Evolutionary conservation across 2,888 invertebrate genomes (phyloP).

Genomic region (Vanessa cardui): DNA sequence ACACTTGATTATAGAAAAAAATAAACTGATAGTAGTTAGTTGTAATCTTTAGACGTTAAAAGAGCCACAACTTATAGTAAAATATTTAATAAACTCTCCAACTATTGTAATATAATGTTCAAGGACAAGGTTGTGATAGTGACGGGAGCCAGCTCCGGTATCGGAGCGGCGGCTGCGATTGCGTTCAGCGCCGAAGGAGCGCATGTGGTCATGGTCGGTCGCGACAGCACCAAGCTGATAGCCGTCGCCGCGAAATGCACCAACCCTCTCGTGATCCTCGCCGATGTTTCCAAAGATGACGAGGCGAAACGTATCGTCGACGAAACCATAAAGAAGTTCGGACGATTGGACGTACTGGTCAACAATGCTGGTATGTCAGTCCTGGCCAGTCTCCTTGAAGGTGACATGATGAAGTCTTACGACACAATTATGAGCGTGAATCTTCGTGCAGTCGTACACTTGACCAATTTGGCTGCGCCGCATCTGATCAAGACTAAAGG

Average conservation of each 20-base stretch:
- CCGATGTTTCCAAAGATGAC: conserved; percentile 45
- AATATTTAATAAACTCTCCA: too few species aligned
- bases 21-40: too few species aligned
- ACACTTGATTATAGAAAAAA: too few species aligned
- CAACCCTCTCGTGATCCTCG: conserved; percentile 39
- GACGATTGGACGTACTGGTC: conserved; percentile 47
- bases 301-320: conserved; percentile 42
- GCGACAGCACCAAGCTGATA: conserved; percentile 40
- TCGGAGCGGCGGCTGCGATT: conserved; percentile 47
- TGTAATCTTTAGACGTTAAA: too few species aligned
- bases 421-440: conserved; percentile 50
- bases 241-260: conserved; percentile 33
- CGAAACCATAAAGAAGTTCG: conserved; percentile 42
- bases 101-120: conserved; percentile 42
- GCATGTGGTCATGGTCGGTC: conserved; percentile 42
- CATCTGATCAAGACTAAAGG: conserved; percentile 51
- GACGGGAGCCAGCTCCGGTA: conserved; percentile 50
- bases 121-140: conserved; percentile 46
- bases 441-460: conserved; percentile 37
- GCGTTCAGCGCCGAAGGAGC: conserved; percentile 46
- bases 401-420: conserved; percentile 45
- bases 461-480: conserved; percentile 47
- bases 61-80: too few species aligned
- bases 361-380: conserved; percentile 47
- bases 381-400: conserved; percentile 36